Percentiles rank a stretch among this genome's conserved stretches.
phyloP scores from a whole-genome alignment of 2,113 vertebrate species.

The Callospermophilus lateralis region DNA sequence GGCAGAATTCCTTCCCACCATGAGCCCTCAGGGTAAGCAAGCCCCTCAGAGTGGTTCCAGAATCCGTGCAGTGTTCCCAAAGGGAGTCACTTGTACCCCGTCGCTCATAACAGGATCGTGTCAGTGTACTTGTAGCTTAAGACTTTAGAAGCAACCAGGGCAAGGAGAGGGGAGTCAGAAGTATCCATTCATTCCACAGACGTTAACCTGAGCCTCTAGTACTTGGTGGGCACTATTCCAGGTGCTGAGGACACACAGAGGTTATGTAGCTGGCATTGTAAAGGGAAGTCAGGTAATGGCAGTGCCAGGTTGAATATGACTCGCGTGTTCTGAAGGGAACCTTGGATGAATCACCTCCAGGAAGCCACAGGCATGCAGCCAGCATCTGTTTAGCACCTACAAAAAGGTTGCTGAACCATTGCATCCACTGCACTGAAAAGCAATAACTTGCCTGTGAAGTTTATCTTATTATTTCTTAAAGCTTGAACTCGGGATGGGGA shows the following conservation, averaged over 20 bases:
- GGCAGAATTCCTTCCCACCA: not conserved
- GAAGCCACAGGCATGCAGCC: not conserved
- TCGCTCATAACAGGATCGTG: not conserved
- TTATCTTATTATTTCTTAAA: not conserved
- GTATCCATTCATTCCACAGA: not conserved
- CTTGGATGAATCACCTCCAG: not conserved
- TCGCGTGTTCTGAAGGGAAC: not conserved
- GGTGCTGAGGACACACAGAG: not conserved
- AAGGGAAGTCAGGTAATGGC: not conserved
- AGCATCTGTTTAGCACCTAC: not conserved
- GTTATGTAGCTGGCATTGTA: not conserved
- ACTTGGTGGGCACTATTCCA: not conserved
- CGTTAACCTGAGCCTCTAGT: not conserved
- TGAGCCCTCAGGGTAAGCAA: not conserved
- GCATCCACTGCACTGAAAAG: not conserved
- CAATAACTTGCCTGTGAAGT: not conserved
- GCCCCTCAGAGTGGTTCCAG: not conserved
- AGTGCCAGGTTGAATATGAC: not conserved
- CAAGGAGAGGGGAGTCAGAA: not conserved
- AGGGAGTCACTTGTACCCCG: not conserved
- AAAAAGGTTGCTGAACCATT: not conserved
- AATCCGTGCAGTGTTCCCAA: not conserved
- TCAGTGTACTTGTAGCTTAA: not conserved
- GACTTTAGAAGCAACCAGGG: not conserved
- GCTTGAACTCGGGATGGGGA: not conserved